phyloP scores from a whole-genome alignment of 2,113 vertebrate genomes.

The Nanorana parkeri region DNA sequence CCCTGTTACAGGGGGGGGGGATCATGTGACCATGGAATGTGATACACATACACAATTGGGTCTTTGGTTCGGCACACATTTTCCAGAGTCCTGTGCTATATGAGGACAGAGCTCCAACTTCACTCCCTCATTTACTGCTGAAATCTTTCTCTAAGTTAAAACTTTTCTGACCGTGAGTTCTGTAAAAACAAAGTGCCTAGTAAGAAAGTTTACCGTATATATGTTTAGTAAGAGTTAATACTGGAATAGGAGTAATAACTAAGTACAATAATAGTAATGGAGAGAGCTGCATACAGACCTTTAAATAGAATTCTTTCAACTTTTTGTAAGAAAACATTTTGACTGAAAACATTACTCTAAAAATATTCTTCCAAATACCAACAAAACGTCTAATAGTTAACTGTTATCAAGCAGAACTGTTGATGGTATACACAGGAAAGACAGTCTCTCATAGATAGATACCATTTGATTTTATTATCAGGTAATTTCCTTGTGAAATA shows the following conservation, averaged over 20 bases:
- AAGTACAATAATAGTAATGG: too few relatives aligned
- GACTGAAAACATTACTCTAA: too few relatives aligned
- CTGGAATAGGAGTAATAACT: too few relatives aligned
- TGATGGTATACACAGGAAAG: neutral
- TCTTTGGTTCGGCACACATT: neutral
- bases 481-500: slow-evolving; percentile 30
- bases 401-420: neutral
- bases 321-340: too few relatives aligned
- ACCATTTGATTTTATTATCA: slow-evolving; percentile 18
- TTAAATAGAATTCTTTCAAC: too few relatives aligned
- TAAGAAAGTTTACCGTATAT: too few relatives aligned
- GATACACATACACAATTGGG: neutral
- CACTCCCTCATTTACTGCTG: neutral
- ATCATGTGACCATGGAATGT: neutral
- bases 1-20: neutral
- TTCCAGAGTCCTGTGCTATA: slow-evolving; percentile 2
- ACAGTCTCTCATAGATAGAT: neutral
- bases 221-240: too few relatives aligned
- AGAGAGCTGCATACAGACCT: too few relatives aligned
- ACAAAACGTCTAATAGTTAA: slow-evolving; percentile 1
- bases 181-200: too few relatives aligned
- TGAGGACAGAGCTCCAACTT: neutral
- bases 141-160: neutral
- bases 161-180: too few relatives aligned
- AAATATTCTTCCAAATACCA: too few relatives aligned